Percentiles rank a stretch among this genome's conserved stretches.
Conservation (phyloP, 2,888 invertebrate species). For the Eumacrocentrus americanus region DNA sequence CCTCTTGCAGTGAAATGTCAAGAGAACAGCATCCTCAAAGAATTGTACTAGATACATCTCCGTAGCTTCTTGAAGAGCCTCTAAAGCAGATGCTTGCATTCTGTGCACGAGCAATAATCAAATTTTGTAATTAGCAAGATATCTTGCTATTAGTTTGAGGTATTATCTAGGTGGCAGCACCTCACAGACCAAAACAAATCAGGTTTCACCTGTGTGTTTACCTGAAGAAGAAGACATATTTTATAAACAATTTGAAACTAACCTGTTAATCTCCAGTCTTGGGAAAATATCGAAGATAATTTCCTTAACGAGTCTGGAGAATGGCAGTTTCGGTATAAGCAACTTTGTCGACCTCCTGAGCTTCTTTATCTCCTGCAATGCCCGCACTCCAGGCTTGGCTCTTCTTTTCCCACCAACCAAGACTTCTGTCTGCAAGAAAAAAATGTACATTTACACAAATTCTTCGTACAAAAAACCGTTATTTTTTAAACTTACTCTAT, state of each 20-base stretch:
- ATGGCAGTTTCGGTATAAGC: constrained; percentile 61
- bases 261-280: constrained; percentile 39
- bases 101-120: constrained; percentile 34
- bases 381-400: neutral
- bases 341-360: constrained; percentile 48
- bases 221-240: too few species aligned
- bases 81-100: constrained; percentile 59
- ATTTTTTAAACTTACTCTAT: neutral
- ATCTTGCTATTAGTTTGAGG: too few species aligned
- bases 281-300: constrained; percentile 52
- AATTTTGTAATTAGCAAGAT: neutral
- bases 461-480: neutral
- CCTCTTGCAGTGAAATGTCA: constrained; percentile 61
- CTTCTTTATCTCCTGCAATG: constrained; percentile 48
- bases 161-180: neutral
- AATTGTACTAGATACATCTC: constrained; percentile 64
- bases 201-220: neutral
- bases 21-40: constrained; percentile 62
- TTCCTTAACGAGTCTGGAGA: constrained; percentile 62
- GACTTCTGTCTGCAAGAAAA: constrained; percentile 34
- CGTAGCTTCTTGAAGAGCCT: constrained; percentile 63
- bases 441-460: neutral
- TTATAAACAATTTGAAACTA: constrained; percentile 9
- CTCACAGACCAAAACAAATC: neutral
- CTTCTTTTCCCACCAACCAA: constrained; percentile 17